Percentiles rank a stretch among this genome's conserved stretches.
Conservation (phyloP, 1,140 invertebrate species). For the Hylaeus anthracinus region DNA sequence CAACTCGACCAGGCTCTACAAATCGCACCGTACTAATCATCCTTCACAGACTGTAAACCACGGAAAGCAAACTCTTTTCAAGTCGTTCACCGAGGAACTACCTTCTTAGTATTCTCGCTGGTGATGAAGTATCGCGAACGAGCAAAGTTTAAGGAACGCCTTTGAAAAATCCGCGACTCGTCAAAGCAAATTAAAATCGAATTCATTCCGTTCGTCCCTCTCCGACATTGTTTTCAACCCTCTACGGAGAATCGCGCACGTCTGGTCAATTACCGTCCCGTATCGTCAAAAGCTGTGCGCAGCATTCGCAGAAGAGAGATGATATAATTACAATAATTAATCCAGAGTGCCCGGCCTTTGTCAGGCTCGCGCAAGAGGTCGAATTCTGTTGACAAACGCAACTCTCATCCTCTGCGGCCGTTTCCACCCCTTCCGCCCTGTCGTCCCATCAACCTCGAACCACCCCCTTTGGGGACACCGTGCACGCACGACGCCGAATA, state of each 20-base stretch:
- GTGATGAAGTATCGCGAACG: too few species aligned
- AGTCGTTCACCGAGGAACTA: too few species aligned
- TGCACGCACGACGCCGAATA: conserved; percentile 72
- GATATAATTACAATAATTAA: conserved; percentile 66
- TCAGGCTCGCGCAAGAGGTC: conserved; percentile 52
- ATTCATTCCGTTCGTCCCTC: background rate
- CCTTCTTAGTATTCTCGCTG: too few species aligned
- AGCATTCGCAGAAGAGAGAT: conserved; percentile 42
- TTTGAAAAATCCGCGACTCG: background rate
- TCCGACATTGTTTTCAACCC: conserved; percentile 32
- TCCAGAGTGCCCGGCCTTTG: conserved; percentile 57
- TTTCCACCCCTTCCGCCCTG: conserved; percentile 33
- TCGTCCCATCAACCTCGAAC: conserved; percentile 23
- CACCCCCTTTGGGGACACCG: conserved; percentile 52
- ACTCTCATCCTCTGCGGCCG: conserved; percentile 25
- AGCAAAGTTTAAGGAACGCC: too few species aligned
- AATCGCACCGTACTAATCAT: too few species aligned
- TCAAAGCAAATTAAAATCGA: background rate
- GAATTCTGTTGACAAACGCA: conserved; percentile 61
- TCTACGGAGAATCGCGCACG: conserved; percentile 15
- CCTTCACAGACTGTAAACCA: too few species aligned
- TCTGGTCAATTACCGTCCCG: conserved; percentile 57
- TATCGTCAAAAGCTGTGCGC: conserved; percentile 41
- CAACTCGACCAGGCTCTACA: too few species aligned
- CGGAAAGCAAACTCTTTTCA: too few species aligned